A percentile compares a stretch with the other conserved stretches of the same genome.
Conservation (phyloP, 2,113 vertebrate genomes). For the Pedionomus torquatus region DNA sequence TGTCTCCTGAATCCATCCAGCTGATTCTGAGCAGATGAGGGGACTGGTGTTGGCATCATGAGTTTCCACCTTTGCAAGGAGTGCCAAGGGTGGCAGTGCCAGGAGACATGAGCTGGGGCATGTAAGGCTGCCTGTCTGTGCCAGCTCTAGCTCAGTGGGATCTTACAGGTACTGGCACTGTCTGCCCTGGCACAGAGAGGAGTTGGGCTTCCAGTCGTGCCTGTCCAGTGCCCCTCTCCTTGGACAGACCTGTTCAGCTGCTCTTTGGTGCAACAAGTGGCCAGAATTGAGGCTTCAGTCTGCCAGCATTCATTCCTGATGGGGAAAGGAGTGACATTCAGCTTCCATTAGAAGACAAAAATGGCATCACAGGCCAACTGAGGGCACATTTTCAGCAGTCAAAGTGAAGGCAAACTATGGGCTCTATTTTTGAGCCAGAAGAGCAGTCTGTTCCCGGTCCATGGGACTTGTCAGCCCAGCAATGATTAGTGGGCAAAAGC, state of each 20-base stretch:
- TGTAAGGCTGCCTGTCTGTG: not conserved
- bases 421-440: slow-evolving; percentile 34
- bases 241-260: not conserved
- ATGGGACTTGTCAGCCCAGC: slow-evolving; percentile 7
- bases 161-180: not conserved
- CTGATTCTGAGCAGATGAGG: not conserved
- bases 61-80: not conserved
- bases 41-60: not conserved
- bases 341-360: slow-evolving; percentile 34
- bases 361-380: not conserved
- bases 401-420: not conserved
- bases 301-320: not conserved
- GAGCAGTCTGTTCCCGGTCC: not conserved
- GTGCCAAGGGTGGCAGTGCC: not conserved
- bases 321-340: slow-evolving; percentile 9
- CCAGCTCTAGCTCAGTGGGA: not conserved
- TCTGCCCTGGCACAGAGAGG: not conserved
- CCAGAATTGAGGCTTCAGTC: not conserved
- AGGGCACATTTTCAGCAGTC: slow-evolving; percentile 15
- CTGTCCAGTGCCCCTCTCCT: not conserved
- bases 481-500: slow-evolving; percentile 25
- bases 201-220: not conserved
- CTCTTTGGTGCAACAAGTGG: not conserved
- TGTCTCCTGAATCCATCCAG: not conserved
- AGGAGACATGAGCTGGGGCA: not conserved